Evolutionary conservation across 2,888 invertebrate genomes (phyloP).

Genomic region (Nomada ferruginata): DNA sequence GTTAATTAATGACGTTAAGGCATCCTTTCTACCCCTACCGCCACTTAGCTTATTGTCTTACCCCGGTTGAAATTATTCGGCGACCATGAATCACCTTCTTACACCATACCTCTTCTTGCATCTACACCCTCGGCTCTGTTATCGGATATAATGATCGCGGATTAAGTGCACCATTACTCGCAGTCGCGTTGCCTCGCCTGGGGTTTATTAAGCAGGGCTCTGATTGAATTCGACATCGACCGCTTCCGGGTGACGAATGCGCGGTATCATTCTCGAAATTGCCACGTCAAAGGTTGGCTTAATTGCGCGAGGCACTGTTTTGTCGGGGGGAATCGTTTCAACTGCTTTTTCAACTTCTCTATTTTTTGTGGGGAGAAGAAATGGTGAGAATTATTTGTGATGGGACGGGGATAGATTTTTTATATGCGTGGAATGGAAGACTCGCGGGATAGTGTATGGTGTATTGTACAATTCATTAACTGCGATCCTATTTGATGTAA

Average conservation of each 20-base stretch:
- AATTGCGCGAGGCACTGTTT: neutral
- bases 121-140: constrained; percentile 39
- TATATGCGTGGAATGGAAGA: too few relatives aligned
- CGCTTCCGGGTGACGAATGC: constrained; percentile 16
- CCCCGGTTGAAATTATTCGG: constrained; percentile 70
- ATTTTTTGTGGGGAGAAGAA: too few relatives aligned
- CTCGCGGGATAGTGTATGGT: too few relatives aligned
- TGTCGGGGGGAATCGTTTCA: too few relatives aligned
- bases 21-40: constrained; percentile 54
- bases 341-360: too few relatives aligned
- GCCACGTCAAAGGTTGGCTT: neutral
- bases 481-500: too few relatives aligned
- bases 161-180: constrained; percentile 64
- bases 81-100: constrained; percentile 70
- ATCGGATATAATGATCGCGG: constrained; percentile 67
- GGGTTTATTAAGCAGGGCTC: constrained; percentile 50
- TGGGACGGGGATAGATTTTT: too few relatives aligned
- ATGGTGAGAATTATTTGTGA: too few relatives aligned
- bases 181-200: neutral
- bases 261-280: constrained; percentile 13
- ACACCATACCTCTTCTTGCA: constrained; percentile 17
- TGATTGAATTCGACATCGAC: constrained; percentile 35
- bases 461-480: too few relatives aligned
- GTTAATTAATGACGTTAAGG: constrained; percentile 76
- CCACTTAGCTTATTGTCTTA: constrained; percentile 77